These are phyloP conservation scores for Kuschelorhynchus macadamiae DNA, from an alignment of 2,888 invertebrate genomes.

Conservation along the genomic window DNA sequence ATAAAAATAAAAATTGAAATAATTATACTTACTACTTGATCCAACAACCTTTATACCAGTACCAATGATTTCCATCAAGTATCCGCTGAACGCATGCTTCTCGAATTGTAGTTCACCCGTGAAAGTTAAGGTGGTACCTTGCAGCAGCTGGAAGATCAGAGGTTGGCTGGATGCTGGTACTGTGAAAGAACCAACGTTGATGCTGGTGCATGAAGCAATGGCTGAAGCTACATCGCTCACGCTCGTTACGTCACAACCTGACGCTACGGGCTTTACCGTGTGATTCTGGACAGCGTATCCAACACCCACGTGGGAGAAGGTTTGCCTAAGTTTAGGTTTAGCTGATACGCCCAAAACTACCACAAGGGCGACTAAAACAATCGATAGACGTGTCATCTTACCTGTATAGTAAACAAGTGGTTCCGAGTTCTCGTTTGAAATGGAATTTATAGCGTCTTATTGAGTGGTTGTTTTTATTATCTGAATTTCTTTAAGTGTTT, in stretches of 20 bases:
- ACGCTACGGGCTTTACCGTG: slow-evolving; percentile 7
- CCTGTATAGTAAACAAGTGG: too few species aligned
- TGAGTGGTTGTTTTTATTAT: too few species aligned
- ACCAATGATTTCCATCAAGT: slow-evolving; percentile 37
- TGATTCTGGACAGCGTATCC: slow-evolving; percentile 27
- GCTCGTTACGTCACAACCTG: slow-evolving; percentile 14
- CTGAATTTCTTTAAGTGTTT: too few species aligned
- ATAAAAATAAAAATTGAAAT: too few species aligned
- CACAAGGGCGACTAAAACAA: background rate
- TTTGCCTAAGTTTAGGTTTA: background rate
- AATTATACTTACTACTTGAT: slow-evolving; percentile 25
- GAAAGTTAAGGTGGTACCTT: slow-evolving; percentile 31
- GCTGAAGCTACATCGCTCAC: slow-evolving; percentile 23
- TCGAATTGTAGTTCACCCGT: slow-evolving; percentile 19
- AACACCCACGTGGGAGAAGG: slow-evolving; percentile 9
- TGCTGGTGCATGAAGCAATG: slow-evolving; percentile 22
- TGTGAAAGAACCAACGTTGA: slow-evolving; percentile 26
- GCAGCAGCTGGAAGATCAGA: slow-evolving; percentile 10
- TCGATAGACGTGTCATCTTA: background rate
- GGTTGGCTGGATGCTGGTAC: slow-evolving; percentile 23
- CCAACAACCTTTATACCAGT: slow-evolving; percentile 19
- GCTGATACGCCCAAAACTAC: background rate
- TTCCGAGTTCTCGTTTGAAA: too few species aligned
- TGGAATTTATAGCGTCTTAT: too few species aligned
- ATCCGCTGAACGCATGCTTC: slow-evolving; percentile 12